Evolutionary conservation across 2,113 vertebrate species (phyloP).

Genomic region (Sterrhoptilus dennistouni): DNA sequence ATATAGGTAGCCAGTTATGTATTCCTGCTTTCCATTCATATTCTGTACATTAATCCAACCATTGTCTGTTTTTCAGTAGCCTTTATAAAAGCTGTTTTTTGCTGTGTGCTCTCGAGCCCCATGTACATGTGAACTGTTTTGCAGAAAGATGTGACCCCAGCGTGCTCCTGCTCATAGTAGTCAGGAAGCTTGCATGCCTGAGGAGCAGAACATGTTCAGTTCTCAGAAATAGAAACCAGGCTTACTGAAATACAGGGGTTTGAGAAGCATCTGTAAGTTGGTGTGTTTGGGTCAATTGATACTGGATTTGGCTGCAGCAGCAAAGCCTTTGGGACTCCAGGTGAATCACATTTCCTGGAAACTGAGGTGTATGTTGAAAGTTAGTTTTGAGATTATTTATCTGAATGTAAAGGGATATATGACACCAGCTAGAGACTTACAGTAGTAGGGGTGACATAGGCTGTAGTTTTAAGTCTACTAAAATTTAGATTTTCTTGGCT

Average conservation of each 20-base stretch:
- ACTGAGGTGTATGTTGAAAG: slow-evolving; percentile 42
- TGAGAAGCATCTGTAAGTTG: slow-evolving; percentile 11
- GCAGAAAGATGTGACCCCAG: neutral
- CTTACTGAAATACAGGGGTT: neutral
- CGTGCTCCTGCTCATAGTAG: neutral
- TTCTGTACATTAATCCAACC: neutral
- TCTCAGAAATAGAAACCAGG: neutral
- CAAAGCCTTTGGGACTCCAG: neutral
- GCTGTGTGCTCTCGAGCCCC: neutral
- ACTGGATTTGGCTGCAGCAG: neutral
- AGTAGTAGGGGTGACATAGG: neutral
- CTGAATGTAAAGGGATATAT: slow-evolving; percentile 37
- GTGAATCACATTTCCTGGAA: slow-evolving; percentile 49
- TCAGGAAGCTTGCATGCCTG: neutral
- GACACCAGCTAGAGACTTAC: slow-evolving; percentile 10
- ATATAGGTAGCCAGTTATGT: neutral
- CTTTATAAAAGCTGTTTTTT: neutral
- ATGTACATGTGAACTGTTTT: neutral
- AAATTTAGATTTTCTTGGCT: slow-evolving; percentile 33
- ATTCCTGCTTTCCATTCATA: neutral
- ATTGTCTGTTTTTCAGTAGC: neutral
- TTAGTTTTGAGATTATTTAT: slow-evolving; percentile 62
- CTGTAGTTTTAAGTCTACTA: neutral
- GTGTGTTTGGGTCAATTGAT: neutral
- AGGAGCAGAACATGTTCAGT: neutral